Evolutionary conservation across 2,797 vertebrate genomes (phyloP).

Genomic region (Chrysocyon brachyurus): DNA sequence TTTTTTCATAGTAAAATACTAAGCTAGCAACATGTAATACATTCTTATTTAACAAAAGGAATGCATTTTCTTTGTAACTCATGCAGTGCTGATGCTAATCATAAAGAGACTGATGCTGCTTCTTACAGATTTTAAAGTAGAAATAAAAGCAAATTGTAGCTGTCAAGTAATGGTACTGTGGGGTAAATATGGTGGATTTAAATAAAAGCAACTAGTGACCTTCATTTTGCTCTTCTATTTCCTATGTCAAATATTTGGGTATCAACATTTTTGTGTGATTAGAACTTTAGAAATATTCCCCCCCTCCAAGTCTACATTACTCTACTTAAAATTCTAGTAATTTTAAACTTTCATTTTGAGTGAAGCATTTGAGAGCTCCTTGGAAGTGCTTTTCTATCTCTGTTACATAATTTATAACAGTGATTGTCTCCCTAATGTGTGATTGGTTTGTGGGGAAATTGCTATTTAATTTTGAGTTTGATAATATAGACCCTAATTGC

Average conservation of each 20-base stretch:
- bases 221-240: not conserved
- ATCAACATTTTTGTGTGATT: not conserved
- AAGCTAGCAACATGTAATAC: not conserved
- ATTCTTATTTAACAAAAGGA: not conserved
- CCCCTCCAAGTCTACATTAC: not conserved
- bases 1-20: not conserved
- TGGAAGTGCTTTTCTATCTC: not conserved
- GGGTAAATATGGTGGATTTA: not conserved
- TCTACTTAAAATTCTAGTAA: constrained; percentile 47
- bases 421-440: constrained; percentile 20
- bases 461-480: constrained; percentile 65
- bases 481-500: constrained; percentile 46
- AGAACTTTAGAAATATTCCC: constrained; percentile 3
- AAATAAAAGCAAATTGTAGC: not conserved
- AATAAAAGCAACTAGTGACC: not conserved
- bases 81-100: not conserved
- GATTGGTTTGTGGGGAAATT: constrained; percentile 15
- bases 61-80: not conserved
- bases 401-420: constrained; percentile 49
- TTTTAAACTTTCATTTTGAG: constrained; percentile 61
- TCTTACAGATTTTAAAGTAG: constrained; percentile 35
- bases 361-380: constrained; percentile 30
- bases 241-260: not conserved
- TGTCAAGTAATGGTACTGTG: not conserved
- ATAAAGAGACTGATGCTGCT: not conserved